Conservation (phyloP, 2,797 vertebrate genomes). For the Channallabes apus region DNA sequence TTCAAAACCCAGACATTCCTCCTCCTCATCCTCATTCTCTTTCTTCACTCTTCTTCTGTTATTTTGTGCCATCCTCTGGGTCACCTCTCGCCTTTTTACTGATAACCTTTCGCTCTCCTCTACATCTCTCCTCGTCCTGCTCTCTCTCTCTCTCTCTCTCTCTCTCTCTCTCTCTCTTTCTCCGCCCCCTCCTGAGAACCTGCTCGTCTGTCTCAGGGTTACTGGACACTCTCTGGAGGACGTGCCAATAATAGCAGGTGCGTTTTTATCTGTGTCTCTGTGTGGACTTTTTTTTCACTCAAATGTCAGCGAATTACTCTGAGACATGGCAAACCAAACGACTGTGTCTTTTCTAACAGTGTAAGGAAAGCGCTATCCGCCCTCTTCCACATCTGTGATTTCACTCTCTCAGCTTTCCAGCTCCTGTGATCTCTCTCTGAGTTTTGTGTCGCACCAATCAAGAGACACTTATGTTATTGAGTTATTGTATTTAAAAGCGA, state of each 20-base stretch:
- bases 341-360: neutral
- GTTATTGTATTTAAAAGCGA: neutral
- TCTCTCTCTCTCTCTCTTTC: too few species aligned
- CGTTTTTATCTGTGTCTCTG: neutral
- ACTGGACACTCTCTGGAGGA: constrained; percentile 22
- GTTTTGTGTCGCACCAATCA: neutral
- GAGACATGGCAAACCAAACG: neutral
- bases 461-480: neutral
- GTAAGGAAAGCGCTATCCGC: neutral
- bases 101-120: constrained; percentile 34
- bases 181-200: neutral
- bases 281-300: neutral
- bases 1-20: constrained; percentile 12
- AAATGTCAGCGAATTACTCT: neutral
- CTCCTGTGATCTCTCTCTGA: too few species aligned
- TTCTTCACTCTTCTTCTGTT: constrained; percentile 10
- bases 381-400: neutral
- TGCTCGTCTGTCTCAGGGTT: constrained; percentile 18
- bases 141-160: neutral
- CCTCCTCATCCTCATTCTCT: constrained; percentile 2
- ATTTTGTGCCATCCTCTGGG: constrained; percentile 19
- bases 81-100: constrained; percentile 7
- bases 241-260: constrained; percentile 23
- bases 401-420: too few species aligned
- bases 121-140: neutral